Evolutionary conservation across 2,113 vertebrate genomes (phyloP).

Genomic region (Emydocephalus ijimae): DNA sequence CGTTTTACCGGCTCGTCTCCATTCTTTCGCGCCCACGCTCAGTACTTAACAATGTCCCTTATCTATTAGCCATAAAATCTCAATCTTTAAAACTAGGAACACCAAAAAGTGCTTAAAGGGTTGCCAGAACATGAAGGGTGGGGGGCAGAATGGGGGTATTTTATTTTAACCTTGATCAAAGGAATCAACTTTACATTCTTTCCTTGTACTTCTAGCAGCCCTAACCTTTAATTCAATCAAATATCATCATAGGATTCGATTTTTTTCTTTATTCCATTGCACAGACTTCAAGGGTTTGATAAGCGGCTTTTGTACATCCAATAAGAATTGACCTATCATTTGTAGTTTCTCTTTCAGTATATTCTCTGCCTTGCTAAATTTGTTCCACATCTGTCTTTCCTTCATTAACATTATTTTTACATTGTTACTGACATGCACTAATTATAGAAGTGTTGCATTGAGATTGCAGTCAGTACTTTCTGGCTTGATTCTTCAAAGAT

Average conservation of each 20-base stretch:
- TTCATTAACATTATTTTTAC: neutral
- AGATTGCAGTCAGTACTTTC: neutral
- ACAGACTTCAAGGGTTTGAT: neutral
- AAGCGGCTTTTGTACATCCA: neutral
- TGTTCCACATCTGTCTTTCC: neutral
- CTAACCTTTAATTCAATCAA: neutral
- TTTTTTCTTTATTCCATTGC: neutral
- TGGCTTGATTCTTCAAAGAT: neutral
- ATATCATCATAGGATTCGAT: neutral
- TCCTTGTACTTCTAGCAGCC: neutral
- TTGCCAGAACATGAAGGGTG: neutral
- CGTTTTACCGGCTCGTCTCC: no score
- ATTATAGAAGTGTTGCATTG: neutral
- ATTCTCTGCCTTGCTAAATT: neutral
- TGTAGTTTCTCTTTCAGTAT: neutral
- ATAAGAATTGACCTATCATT: neutral
- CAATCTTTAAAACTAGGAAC: neutral
- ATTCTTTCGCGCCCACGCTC: no score
- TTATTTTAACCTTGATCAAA: neutral
- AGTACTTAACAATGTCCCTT: no score
- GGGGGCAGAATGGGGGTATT: rapidly evolving
- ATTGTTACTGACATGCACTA: neutral
- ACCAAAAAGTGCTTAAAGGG: neutral
- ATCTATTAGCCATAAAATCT: neutral
- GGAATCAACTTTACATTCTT: neutral